Conservation (phyloP, 2,888 invertebrate species). For the Agapetus fuscipes region DNA sequence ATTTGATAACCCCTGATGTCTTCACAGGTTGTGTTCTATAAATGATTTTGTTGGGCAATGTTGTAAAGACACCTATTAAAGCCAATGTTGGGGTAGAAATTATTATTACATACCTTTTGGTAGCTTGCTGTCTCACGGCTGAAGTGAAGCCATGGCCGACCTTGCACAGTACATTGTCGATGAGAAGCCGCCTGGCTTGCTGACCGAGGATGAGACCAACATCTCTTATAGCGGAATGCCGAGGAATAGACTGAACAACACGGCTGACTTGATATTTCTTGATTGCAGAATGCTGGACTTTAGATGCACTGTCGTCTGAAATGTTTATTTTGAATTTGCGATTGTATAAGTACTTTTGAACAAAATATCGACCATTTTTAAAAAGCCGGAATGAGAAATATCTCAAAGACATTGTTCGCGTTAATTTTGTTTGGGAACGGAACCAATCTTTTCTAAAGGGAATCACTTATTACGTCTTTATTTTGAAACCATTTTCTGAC, state of each 20-base stretch:
- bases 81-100: too few relatives aligned
- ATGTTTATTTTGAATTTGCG: constrained; percentile 42
- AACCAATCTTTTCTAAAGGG: too few relatives aligned
- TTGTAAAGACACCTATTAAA: too few relatives aligned
- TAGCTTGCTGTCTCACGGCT: constrained; percentile 51
- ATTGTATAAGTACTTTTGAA: constrained; percentile 34
- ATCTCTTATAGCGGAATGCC: constrained; percentile 28
- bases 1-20: too few relatives aligned
- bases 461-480: too few relatives aligned
- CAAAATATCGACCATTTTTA: constrained; percentile 46
- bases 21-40: too few relatives aligned
- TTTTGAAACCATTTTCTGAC: too few relatives aligned
- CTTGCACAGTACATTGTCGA: constrained; percentile 59
- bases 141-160: constrained; percentile 57
- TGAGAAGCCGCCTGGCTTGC: constrained; percentile 55
- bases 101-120: constrained; percentile 46
- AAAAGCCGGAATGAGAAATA: constrained; percentile 43
- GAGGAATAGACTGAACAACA: constrained; percentile 22
- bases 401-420: constrained; percentile 54
- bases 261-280: constrained; percentile 5
- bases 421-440: too few relatives aligned
- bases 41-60: too few relatives aligned
- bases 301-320: constrained; percentile 7
- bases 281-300: constrained; percentile 1
- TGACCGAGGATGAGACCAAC: constrained; percentile 46